Base-by-base conservation (phyloP, 2,113 vertebrate species). In the Piaya cayana region DNA sequence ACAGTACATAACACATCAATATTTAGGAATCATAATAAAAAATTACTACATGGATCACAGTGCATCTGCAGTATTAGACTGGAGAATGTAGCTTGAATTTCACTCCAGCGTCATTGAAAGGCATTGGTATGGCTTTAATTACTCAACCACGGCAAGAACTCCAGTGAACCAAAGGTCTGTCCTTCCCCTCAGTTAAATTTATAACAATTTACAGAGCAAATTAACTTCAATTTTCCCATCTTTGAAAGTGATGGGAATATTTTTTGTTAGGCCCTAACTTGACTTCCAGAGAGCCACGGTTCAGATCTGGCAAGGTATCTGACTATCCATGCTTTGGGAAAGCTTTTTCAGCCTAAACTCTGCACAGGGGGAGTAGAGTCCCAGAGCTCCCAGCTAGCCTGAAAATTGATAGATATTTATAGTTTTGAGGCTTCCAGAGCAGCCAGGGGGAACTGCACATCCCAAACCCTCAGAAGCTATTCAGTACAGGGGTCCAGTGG, bases 151-250 rank as follows among this genome's bases (percentile, higher is more conserved):
- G 18, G 23, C 6, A 15, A 56, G 59, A 4, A 25, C 7, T 4
- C 22, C 0, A 0, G 20, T 32, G 36, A 62, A 3, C 10, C 26
- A 2, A 3, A 29, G 55, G 7, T 23, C 43, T 53, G 3, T 8
- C 59, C 6, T 14, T 1, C 53, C 29, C n/a, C 39, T 32, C 58
- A 30, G n/a, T 15, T 23, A 32, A 63, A 36, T 27, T 34, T 36
- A 5, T 5, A 7, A 47, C 36, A 56, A 47, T 15, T 39, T 34
- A 26, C 23, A 52, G 43, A 52, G 69, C 29, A 55, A 58, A 70
- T 34, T 3, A 53, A 16, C 25, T 45, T 45, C 56, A 4, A 3
- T 26, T 50, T 56, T 45, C 56, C 39, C 39, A 12, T 8, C 27
- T 8, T 1, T 45, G 42, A 26, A 32, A 64, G n/a, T 1, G n/a